A percentile compares a stretch with the other conserved stretches of the same genome.
Conservation (phyloP, 2,888 invertebrate species). For the Pristionchus arcanus region DNA sequence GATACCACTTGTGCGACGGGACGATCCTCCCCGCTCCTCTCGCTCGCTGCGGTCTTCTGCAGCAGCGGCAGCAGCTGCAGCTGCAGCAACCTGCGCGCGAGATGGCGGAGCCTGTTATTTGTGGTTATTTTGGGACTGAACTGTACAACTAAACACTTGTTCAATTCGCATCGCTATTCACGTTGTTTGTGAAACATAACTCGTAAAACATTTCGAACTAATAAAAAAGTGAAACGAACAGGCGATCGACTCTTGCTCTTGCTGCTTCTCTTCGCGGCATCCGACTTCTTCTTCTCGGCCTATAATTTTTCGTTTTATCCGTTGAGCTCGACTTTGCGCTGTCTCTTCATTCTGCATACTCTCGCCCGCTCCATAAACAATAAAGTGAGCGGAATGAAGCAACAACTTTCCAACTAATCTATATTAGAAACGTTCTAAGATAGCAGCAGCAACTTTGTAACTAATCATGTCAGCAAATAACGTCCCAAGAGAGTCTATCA, state of each 20-base stretch:
- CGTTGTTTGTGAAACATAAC: background rate
- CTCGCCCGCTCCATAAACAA: too few relatives aligned
- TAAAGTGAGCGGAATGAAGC: too few relatives aligned
- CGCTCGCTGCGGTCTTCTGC: background rate
- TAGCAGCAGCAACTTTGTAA: too few relatives aligned
- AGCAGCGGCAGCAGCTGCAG: background rate
- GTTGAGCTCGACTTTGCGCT: background rate
- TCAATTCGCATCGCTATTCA: background rate
- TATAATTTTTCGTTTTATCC: background rate
- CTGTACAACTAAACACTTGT: background rate
- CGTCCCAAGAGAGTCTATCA: too few relatives aligned
- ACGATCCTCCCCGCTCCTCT: background rate
- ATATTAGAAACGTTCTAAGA: too few relatives aligned
- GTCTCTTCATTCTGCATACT: too few relatives aligned
- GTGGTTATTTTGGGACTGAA: background rate
- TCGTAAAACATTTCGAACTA: background rate
- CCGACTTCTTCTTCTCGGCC: constrained; percentile 62
- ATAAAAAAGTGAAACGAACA: background rate
- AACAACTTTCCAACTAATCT: too few relatives aligned
- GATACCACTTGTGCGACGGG: background rate
- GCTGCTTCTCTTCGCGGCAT: constrained; percentile 58
- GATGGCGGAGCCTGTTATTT: constrained; percentile 50
- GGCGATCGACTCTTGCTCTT: constrained; percentile 60
- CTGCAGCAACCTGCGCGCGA: constrained; percentile 23
- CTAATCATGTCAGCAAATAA: too few relatives aligned